Evolutionary conservation across 2,888 invertebrate species (phyloP).

Genomic region (Hirtodrosophila confusa): DNA sequence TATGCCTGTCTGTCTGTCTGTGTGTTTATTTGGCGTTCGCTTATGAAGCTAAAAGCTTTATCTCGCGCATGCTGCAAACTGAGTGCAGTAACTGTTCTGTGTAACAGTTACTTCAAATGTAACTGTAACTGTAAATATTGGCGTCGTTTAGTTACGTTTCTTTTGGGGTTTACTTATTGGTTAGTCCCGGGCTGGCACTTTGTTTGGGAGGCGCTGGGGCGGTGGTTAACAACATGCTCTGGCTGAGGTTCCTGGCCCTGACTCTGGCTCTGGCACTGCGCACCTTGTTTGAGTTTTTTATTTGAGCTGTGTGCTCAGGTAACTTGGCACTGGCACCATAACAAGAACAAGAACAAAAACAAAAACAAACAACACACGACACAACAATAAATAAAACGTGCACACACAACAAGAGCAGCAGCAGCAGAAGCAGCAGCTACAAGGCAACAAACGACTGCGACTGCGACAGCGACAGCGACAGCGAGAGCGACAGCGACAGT

Average conservation of each 20-base stretch:
- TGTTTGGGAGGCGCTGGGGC: slow-evolving; percentile 30
- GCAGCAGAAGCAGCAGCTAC: slow-evolving; percentile 25
- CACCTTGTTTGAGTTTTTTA: slow-evolving; percentile 68
- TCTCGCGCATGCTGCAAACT: slow-evolving; percentile 36
- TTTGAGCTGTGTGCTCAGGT: slow-evolving; percentile 51
- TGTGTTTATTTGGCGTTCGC: slow-evolving; percentile 21
- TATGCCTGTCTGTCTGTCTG: slow-evolving; percentile 3
- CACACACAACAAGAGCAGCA: slow-evolving; percentile 55
- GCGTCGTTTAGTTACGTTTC: slow-evolving; percentile 24
- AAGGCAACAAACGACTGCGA: slow-evolving; percentile 45
- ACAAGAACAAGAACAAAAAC: slow-evolving; percentile 41
- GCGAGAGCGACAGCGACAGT: slow-evolving; percentile 30
- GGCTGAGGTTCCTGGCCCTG: slow-evolving; percentile 8
- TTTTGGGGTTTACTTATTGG: slow-evolving; percentile 48
- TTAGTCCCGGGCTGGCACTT: slow-evolving; percentile 38
- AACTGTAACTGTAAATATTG: slow-evolving; percentile 26
- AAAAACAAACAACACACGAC: slow-evolving; percentile 56
- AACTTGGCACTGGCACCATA: slow-evolving; percentile 58
- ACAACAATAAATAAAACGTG: slow-evolving; percentile 66
- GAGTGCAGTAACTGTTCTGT: no score
- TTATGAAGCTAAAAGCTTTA: slow-evolving; percentile 24
- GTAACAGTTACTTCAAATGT: slow-evolving; percentile 17
- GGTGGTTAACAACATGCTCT: slow-evolving; percentile 45
- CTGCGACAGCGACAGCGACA: slow-evolving; percentile 20
- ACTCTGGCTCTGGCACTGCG: slow-evolving; percentile 44